phyloP scores from a whole-genome alignment of 35 echinoderm and acorn worm species.

The Diadema setosum region DNA sequence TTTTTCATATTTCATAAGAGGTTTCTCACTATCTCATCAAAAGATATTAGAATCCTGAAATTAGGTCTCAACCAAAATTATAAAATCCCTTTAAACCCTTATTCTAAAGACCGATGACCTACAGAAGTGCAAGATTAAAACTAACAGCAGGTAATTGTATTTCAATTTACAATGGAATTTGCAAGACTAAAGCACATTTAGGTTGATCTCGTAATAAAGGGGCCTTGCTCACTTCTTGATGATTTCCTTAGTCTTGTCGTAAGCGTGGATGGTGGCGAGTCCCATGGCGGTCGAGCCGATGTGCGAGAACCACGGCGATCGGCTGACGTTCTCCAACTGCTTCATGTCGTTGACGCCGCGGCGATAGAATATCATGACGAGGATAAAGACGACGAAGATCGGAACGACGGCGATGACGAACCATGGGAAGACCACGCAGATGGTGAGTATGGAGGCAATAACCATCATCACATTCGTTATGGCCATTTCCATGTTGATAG shows the following conservation, averaged over 20 bases:
- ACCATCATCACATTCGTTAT: slow-evolving; percentile 71
- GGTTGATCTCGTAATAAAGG: no score
- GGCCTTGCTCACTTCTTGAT: slow-evolving; percentile 57
- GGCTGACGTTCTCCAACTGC: slow-evolving; percentile 76
- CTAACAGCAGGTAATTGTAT: no score
- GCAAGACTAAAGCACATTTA: no score
- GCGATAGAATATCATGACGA: slow-evolving; percentile 72
- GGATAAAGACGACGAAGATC: slow-evolving; percentile 50
- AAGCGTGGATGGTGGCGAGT: slow-evolving; percentile 79
- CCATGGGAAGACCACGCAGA: slow-evolving; percentile 73
- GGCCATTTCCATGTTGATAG: slow-evolving; percentile 78
- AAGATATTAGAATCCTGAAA: no score
- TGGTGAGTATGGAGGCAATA: slow-evolving; percentile 59
- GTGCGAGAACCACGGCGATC: slow-evolving; percentile 98
- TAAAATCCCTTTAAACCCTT: no score
- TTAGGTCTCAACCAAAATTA: no score
- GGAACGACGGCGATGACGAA: slow-evolving; percentile 67
- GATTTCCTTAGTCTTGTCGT: slow-evolving; percentile 78
- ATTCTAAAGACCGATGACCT: no score
- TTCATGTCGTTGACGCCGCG: slow-evolving; percentile 80
- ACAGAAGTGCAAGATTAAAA: no score
- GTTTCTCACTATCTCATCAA: no score
- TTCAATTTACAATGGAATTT: no score
- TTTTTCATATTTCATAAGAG: no score
- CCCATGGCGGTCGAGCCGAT: slow-evolving; percentile 76